Conservation (phyloP, 2,113 vertebrate genomes). For the Pantherophis guttatus region DNA sequence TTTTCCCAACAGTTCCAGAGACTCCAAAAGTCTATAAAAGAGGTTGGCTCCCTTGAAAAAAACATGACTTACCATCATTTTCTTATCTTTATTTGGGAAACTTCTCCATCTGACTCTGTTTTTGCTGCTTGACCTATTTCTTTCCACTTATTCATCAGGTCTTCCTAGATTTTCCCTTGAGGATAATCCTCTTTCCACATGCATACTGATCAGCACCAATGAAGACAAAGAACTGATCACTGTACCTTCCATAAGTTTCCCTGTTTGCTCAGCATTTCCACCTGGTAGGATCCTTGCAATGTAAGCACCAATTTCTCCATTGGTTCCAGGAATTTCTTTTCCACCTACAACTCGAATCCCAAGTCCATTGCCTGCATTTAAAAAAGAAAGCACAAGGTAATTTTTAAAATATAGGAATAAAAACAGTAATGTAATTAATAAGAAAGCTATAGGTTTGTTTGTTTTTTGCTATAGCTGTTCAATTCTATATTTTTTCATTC, state of each 20-base stretch:
- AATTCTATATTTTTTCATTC: neutral
- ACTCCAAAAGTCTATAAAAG: neutral
- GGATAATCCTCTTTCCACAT: neutral
- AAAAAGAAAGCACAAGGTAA: constrained; percentile 3
- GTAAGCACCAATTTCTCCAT: constrained; percentile 92
- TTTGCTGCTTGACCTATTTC: neutral
- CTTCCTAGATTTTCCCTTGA: neutral
- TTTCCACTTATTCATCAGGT: neutral
- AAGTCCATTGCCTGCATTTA: constrained; percentile 85
- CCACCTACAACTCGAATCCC: constrained; percentile 93
- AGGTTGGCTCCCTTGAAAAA: neutral
- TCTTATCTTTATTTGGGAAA: neutral
- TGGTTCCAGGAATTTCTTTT: constrained; percentile 90
- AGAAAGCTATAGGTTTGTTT: neutral
- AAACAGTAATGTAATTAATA: neutral
- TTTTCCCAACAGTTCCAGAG: neutral
- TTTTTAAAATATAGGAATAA: constrained; percentile 29
- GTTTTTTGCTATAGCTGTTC: neutral
- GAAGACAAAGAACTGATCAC: neutral
- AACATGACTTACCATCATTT: neutral
- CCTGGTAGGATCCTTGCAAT: constrained; percentile 91
- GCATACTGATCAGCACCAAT: neutral
- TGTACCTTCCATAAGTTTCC: constrained; percentile 91
- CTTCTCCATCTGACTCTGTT: neutral
- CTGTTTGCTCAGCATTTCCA: constrained; percentile 86